Percentiles rank a stretch among this genome's conserved stretches.
phyloP scores from a whole-genome alignment of 2,888 invertebrate species.

The Hemithea aestivaria region DNA sequence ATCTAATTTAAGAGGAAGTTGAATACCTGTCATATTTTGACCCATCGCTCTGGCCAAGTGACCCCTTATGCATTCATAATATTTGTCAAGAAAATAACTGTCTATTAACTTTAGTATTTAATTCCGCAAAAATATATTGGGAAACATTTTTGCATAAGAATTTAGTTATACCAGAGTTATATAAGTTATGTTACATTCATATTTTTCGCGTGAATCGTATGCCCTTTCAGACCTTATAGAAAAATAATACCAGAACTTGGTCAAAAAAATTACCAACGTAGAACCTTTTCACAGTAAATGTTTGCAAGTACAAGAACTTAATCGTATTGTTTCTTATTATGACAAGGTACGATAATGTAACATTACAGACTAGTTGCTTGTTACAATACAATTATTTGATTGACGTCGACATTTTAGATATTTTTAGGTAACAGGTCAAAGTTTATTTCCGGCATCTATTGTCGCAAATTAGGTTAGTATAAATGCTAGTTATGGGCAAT shows the following conservation, averaged over 20 bases:
- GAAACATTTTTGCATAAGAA: slow-evolving; percentile 13
- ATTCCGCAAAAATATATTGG: slow-evolving; percentile 4
- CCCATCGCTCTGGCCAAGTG: slow-evolving; percentile 10
- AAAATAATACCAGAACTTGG: slow-evolving; percentile 1
- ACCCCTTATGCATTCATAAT: slow-evolving; percentile 4
- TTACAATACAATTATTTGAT: slow-evolving; percentile 24
- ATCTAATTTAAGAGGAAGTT: too few relatives aligned
- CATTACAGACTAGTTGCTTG: too few relatives aligned
- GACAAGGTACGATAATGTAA: slow-evolving; percentile 2
- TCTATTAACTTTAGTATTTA: slow-evolving; percentile 1
- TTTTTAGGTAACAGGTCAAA: slow-evolving; percentile 32
- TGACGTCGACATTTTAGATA: slow-evolving; percentile 39
- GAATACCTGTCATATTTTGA: not conserved
- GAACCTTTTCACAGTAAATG: too few relatives aligned
- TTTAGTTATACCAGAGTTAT: slow-evolving; percentile 10
- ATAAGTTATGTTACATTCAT: slow-evolving; percentile 3
- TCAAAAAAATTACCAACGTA: too few relatives aligned
- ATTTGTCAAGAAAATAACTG: slow-evolving; percentile 4
- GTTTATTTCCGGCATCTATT: slow-evolving; percentile 24
- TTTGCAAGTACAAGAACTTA: slow-evolving; percentile 4
- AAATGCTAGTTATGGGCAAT: too few relatives aligned
- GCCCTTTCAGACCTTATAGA: slow-evolving; percentile 15
- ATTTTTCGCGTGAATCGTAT: slow-evolving; percentile 2
- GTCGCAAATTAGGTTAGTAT: too few relatives aligned
- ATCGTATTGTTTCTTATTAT: too few relatives aligned